A percentile compares a stretch with the other conserved stretches of the same genome.
Evolutionary conservation across 2,888 invertebrate species (phyloP).

Genomic region (Meteorus colon): DNA sequence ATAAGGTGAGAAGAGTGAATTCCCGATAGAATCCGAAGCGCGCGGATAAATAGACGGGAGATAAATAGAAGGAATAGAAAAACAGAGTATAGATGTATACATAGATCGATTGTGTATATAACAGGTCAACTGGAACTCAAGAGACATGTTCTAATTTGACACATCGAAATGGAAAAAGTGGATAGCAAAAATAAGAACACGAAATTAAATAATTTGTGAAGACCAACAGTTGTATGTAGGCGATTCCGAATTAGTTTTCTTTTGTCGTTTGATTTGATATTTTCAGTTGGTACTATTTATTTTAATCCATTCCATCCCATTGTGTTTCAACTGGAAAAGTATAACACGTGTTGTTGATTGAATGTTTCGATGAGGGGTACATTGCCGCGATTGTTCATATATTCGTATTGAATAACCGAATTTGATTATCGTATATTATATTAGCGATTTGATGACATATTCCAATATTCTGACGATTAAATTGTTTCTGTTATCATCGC

Average conservation of each 20-base stretch:
- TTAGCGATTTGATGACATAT: background rate
- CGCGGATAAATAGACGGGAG: constrained; percentile 26
- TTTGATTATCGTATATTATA: background rate
- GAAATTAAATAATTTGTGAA: background rate
- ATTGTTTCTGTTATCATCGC: background rate
- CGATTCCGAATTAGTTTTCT: background rate
- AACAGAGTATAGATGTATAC: background rate
- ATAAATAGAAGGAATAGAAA: constrained; percentile 18
- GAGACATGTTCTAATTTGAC: background rate
- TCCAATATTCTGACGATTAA: background rate
- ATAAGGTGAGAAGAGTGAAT: constrained; percentile 44
- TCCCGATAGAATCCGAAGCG: constrained; percentile 30
- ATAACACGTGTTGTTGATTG: background rate
- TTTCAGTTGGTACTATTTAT: background rate
- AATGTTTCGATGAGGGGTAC: background rate
- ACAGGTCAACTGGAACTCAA: background rate
- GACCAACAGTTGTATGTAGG: background rate
- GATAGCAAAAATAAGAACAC: background rate
- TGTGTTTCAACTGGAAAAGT: background rate
- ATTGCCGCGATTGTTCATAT: background rate
- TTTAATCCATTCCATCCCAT: background rate
- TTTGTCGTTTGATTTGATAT: background rate
- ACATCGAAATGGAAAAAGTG: background rate
- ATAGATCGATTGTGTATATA: background rate
- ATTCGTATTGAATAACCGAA: background rate